Evolutionary conservation across 2,888 invertebrate species (phyloP).

Genomic region (Vesta saturnalis): DNA sequence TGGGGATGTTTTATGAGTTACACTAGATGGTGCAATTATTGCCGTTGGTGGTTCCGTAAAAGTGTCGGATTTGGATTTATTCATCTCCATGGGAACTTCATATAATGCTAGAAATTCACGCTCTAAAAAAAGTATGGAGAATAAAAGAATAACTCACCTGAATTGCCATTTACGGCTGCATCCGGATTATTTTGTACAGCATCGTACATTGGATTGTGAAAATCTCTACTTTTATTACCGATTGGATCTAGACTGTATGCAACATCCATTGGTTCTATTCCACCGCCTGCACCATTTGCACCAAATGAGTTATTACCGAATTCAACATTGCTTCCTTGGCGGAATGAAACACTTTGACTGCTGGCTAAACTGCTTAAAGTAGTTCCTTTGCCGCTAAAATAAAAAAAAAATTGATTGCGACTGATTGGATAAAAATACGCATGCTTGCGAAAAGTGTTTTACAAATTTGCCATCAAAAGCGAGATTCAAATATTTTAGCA

Average conservation of each 20-base stretch:
- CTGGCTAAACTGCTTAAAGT: constrained; percentile 82
- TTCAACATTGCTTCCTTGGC: constrained; percentile 93
- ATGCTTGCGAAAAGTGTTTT: too few relatives aligned
- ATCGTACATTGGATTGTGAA: constrained; percentile 98
- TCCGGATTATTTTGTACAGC: constrained; percentile 76
- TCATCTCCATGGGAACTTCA: constrained; percentile 81
- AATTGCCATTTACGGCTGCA: constrained; percentile 68
- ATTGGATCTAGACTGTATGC: constrained; percentile 84
- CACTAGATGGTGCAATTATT: constrained; percentile 82
- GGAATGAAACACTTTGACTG: constrained; percentile 91
- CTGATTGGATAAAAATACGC: too few relatives aligned
- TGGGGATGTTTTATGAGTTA: constrained; percentile 81
- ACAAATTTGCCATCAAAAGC: too few relatives aligned
- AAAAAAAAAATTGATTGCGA: background rate
- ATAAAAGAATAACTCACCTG: constrained; percentile 58
- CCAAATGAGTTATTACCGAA: constrained; percentile 74
- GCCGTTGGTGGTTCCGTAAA: constrained; percentile 74
- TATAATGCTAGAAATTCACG: constrained; percentile 72
- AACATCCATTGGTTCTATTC: constrained; percentile 74
- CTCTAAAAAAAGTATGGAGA: background rate
- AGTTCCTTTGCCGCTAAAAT: constrained; percentile 80
- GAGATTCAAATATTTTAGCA: too few relatives aligned
- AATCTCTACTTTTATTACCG: constrained; percentile 85
- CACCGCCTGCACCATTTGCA: constrained; percentile 62
- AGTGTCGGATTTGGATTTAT: constrained; percentile 68